These are phyloP conservation scores for Magallana ariakensis DNA, from an alignment of 1,140 invertebrate genomes.

Conservation along the genomic window DNA sequence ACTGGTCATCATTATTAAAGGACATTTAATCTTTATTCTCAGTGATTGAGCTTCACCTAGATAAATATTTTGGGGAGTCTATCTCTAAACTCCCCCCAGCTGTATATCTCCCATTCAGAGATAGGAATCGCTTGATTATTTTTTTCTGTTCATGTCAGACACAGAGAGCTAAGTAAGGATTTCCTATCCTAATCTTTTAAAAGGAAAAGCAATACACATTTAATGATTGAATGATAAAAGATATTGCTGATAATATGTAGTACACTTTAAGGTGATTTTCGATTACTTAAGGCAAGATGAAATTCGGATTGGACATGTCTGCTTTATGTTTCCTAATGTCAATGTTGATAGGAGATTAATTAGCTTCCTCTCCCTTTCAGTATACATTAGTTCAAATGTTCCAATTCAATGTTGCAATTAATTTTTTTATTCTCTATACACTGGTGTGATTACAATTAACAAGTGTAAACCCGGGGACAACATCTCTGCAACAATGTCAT, in stretches of 20 bases:
- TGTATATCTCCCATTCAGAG: not conserved
- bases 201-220: slow-evolving; percentile 34
- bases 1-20: slow-evolving; percentile 36
- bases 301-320: not conserved
- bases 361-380: not conserved
- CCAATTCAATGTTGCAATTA: not conserved
- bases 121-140: not conserved
- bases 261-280: slow-evolving; percentile 13
- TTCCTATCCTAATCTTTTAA: slow-evolving; percentile 28
- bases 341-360: slow-evolving; percentile 10
- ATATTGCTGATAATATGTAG: slow-evolving; percentile 1
- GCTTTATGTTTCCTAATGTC: not conserved
- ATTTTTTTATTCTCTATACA: slow-evolving; percentile 18
- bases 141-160: not conserved
- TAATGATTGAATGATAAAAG: slow-evolving; percentile 16
- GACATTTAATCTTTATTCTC: slow-evolving; percentile 35
- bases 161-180: not conserved
- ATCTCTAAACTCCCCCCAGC: not conserved
- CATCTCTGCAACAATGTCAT: not conserved
- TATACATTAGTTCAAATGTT: slow-evolving; percentile 22
- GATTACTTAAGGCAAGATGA: slow-evolving; percentile 22
- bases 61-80: slow-evolving; percentile 13
- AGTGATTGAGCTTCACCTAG: slow-evolving; percentile 10
- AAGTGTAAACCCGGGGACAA: not conserved
- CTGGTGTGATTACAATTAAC: slow-evolving; percentile 29